A percentile compares a stretch with the other conserved stretches of the same genome.
Evolutionary conservation across 2,888 invertebrate genomes (phyloP).

Genomic region (Tupiocoris notatus): DNA sequence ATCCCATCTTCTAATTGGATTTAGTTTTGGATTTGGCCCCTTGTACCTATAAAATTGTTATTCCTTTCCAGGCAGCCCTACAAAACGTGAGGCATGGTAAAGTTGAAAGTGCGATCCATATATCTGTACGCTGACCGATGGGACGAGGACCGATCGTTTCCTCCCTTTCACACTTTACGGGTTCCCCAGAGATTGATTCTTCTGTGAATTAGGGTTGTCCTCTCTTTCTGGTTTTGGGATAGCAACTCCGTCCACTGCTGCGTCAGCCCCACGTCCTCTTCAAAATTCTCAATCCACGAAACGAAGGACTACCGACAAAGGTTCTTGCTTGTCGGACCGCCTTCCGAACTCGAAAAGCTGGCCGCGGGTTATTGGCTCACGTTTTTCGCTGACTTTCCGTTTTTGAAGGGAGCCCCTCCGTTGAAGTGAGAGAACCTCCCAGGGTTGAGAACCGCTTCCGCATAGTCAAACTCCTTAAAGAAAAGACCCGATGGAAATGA

Average conservation of each 20-base stretch:
- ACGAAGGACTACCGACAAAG: too few relatives aligned
- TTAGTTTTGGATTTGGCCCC: too few relatives aligned
- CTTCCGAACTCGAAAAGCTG: not conserved
- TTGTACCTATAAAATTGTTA: too few relatives aligned
- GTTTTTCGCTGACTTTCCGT: constrained; percentile 10
- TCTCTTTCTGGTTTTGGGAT: not conserved
- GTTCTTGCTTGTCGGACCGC: not conserved
- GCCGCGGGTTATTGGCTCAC: constrained; percentile 23
- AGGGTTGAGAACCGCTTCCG: not conserved
- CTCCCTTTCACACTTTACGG: not conserved
- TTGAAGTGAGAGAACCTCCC: not conserved
- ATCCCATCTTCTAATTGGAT: too few relatives aligned
- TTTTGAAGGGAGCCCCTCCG: not conserved
- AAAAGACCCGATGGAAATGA: constrained; percentile 18
- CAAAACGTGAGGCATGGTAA: too few relatives aligned
- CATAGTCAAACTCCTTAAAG: constrained; percentile 17
- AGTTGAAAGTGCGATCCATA: too few relatives aligned
- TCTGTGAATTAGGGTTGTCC: constrained; percentile 23
- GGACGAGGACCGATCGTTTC: not conserved
- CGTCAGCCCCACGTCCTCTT: constrained; percentile 4
- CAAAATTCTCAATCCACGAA: constrained; percentile 19
- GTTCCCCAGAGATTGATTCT: constrained; percentile 16
- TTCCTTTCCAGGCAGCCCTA: too few relatives aligned
- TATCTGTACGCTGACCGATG: too few relatives aligned
- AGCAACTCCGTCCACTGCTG: not conserved